A percentile compares a stretch with the other conserved stretches of the same genome.
These are phyloP conservation scores for Gari tellinella DNA, from an alignment of 2,888 invertebrate genomes.

Conservation along the genomic window DNA sequence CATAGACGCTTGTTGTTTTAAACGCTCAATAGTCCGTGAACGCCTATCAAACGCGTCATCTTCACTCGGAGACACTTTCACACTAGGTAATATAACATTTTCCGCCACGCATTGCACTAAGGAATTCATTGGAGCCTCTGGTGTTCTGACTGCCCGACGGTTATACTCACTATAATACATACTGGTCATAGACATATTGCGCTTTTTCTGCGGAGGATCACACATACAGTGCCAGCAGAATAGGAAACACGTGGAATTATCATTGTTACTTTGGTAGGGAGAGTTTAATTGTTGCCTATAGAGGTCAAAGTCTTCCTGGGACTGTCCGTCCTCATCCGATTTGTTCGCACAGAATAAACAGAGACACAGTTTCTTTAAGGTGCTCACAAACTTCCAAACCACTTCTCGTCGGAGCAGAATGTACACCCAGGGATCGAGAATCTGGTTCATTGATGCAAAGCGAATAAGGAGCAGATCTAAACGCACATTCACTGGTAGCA, in stretches of 20 bases:
- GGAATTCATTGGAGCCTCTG: no score
- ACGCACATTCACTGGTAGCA: conserved; percentile 53
- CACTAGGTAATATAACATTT: no score
- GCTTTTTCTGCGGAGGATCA: conserved; percentile 57
- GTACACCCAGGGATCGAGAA: conserved; percentile 84
- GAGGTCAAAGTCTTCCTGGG: neutral
- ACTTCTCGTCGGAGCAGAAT: conserved; percentile 81
- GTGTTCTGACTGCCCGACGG: no score
- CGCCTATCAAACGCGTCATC: no score
- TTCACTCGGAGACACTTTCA: no score
- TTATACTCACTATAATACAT: no score
- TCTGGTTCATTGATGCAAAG: conserved; percentile 82
- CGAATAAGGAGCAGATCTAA: conserved; percentile 79
- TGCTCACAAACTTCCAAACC: conserved; percentile 63
- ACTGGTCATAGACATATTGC: no score
- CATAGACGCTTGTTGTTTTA: no score
- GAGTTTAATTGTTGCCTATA: conserved; percentile 9
- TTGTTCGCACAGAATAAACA: conserved; percentile 5
- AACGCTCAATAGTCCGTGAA: no score
- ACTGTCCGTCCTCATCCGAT: neutral
- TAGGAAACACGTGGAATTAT: conserved; percentile 62
- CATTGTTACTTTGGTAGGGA: conserved; percentile 28
- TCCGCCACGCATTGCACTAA: no score
- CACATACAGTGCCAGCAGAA: conserved; percentile 73
- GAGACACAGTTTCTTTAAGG: conserved; percentile 54